Evolutionary conservation across 2,888 invertebrate genomes (phyloP).

Genomic region (Drosophila recens): DNA sequence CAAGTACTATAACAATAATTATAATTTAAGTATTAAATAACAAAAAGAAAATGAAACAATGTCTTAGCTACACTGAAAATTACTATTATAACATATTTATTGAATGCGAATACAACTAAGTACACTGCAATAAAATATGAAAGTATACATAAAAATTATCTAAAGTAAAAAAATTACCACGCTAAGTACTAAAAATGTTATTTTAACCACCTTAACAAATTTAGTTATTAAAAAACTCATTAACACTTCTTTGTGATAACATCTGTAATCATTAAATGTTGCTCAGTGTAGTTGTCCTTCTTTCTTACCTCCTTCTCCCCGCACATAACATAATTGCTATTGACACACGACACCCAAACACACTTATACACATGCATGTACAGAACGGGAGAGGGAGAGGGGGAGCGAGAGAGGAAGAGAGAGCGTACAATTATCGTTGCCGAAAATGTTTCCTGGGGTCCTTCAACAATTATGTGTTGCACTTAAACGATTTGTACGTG

Average conservation of each 20-base stretch:
- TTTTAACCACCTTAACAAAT: neutral
- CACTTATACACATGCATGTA: constrained; percentile 8
- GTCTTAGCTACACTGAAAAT: too few species aligned
- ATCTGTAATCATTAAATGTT: neutral
- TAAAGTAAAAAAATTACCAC: too few species aligned
- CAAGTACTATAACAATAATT: too few species aligned
- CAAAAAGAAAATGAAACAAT: too few species aligned
- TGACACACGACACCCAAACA: constrained; percentile 54
- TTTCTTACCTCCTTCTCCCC: neutral
- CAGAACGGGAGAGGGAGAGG: neutral
- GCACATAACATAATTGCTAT: constrained; percentile 61
- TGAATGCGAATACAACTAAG: too few species aligned
- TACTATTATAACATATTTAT: too few species aligned
- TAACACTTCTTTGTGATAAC: neutral
- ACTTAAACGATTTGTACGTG: constrained; percentile 81
- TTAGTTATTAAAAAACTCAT: neutral
- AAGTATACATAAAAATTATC: too few species aligned
- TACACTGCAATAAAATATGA: neutral
- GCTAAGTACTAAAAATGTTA: neutral
- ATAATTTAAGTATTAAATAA: too few species aligned
- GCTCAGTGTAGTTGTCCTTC: constrained; percentile 20
- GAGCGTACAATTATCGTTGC: constrained; percentile 45
- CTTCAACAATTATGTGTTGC: constrained; percentile 77
- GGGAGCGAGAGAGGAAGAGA: neutral
- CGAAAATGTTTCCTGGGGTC: constrained; percentile 59